Conservation (phyloP, 1,140 invertebrate genomes). For the Drosophila varians region DNA sequence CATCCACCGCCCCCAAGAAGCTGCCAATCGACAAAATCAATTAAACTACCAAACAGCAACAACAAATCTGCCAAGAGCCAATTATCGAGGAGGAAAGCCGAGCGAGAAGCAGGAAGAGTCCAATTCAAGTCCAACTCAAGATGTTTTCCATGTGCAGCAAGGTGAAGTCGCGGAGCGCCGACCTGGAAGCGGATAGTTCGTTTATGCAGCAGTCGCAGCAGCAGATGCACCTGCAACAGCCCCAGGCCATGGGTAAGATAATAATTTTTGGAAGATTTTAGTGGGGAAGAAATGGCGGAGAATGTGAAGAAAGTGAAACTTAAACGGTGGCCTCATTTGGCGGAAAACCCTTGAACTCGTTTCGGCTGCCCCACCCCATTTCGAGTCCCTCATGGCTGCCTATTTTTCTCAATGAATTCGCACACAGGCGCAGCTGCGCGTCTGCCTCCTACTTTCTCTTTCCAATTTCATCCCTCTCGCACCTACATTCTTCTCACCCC, state of each 20-base stretch:
- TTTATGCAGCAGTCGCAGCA: slow-evolving; percentile 52
- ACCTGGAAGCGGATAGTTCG: slow-evolving; percentile 49
- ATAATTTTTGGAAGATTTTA: background rate
- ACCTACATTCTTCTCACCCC: slow-evolving; percentile 4
- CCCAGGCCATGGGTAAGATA: slow-evolving; percentile 71
- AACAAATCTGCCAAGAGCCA: slow-evolving; percentile 62
- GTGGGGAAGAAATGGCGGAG: too few relatives aligned
- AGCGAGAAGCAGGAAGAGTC: background rate
- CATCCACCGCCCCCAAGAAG: slow-evolving; percentile 14
- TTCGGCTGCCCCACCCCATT: slow-evolving; percentile 50
- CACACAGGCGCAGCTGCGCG: slow-evolving; percentile 54
- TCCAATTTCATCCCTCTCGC: slow-evolving; percentile 1
- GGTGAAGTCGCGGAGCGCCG: slow-evolving; percentile 64
- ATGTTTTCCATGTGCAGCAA: slow-evolving; percentile 83
- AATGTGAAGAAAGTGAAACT: slow-evolving; percentile 31
- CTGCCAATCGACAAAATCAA: slow-evolving; percentile 53
- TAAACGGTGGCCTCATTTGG: slow-evolving; percentile 57
- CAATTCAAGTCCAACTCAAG: slow-evolving; percentile 14
- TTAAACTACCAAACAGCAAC: slow-evolving; percentile 40
- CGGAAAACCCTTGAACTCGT: slow-evolving; percentile 77
- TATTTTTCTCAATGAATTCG: slow-evolving; percentile 82
- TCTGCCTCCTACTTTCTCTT: slow-evolving; percentile 29
- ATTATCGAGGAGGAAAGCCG: slow-evolving; percentile 16
- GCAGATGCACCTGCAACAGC: slow-evolving; percentile 64
- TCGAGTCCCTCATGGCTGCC: slow-evolving; percentile 37